Conservation (phyloP, 37 sponge, comb jelly and placozoan genomes). For the Halisarca cf. caerulea region DNA sequence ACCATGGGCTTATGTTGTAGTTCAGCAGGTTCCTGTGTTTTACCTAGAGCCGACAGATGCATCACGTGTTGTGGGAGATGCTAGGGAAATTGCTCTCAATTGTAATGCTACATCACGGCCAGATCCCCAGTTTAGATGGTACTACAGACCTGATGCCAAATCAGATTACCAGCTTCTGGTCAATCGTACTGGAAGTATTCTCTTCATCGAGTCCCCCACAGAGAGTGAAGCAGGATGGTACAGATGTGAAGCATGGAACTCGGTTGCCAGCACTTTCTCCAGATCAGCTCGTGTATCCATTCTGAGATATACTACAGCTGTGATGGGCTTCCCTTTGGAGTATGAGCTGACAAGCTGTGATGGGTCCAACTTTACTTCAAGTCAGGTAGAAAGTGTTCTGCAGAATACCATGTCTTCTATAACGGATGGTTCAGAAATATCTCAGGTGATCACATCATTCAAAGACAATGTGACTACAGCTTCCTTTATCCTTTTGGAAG, state of each 20-base stretch:
- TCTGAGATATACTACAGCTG: background rate
- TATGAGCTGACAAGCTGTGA: background rate
- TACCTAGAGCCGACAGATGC: constrained; percentile 8
- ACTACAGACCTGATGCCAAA: background rate
- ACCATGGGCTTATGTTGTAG: background rate
- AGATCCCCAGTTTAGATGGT: constrained; percentile 21
- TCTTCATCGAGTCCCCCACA: background rate
- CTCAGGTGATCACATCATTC: background rate
- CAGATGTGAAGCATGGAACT: constrained; percentile 34
- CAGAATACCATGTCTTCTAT: background rate
- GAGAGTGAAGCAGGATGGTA: constrained; percentile 1
- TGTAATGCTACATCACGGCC: constrained; percentile 12
- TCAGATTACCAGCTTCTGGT: background rate
- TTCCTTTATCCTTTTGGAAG: background rate
- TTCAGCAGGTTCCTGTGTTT: constrained; percentile 10
- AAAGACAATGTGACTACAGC: background rate
- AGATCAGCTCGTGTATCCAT: background rate
- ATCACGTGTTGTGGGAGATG: background rate
- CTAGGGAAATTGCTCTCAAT: background rate
- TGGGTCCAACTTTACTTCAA: background rate
- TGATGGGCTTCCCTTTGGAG: background rate
- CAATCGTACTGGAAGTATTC: background rate
- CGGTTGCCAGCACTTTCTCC: background rate
- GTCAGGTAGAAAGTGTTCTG: background rate
- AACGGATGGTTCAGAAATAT: background rate